These are phyloP conservation scores for Rostratula benghalensis DNA, from an alignment of 2,113 vertebrate species.

Conservation along the genomic window DNA sequence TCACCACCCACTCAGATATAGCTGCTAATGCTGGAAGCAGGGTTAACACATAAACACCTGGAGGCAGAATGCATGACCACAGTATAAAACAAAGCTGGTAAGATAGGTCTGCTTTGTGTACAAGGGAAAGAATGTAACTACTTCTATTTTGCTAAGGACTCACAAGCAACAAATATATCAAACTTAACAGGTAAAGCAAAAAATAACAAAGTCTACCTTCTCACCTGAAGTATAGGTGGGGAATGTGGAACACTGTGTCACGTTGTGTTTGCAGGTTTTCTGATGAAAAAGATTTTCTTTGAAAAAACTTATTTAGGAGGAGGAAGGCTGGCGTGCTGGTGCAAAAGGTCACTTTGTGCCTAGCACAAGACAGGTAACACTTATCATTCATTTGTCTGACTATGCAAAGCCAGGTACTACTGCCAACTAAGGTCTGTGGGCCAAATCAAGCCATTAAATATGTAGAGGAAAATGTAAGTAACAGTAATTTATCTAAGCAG, in stretches of 20 bases:
- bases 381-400: neutral
- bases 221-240: neutral
- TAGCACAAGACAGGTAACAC: neutral
- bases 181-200: neutral
- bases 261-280: neutral
- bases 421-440: neutral
- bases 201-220: neutral
- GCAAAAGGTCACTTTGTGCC: neutral
- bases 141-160: neutral
- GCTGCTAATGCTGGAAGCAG: neutral
- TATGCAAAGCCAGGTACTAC: neutral
- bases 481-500: neutral
- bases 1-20: neutral
- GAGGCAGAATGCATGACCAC: neutral
- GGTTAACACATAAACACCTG: neutral
- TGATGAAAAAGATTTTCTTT: neutral
- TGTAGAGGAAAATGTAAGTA: neutral
- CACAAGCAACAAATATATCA: neutral
- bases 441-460: neutral
- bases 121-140: neutral
- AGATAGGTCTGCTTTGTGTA: neutral
- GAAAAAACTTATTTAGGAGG: neutral
- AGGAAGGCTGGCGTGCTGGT: constrained; percentile 1
- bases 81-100: neutral
- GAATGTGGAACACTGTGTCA: neutral